Conservation (phyloP, 2,888 invertebrate species). For the Diaprepes abbreviatus region DNA sequence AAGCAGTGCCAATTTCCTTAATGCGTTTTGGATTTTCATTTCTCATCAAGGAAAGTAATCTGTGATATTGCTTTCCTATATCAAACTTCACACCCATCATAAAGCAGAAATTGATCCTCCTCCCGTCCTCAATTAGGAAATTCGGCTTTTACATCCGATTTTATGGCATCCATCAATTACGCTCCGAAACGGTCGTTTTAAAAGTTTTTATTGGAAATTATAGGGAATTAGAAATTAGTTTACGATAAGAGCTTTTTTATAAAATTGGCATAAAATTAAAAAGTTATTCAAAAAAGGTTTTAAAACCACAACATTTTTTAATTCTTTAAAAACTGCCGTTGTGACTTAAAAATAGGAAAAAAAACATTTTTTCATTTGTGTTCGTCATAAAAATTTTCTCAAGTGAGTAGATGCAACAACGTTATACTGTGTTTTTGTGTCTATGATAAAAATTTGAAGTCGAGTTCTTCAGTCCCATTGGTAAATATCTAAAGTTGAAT, state of each 20-base stretch:
- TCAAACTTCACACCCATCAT: conserved; percentile 66
- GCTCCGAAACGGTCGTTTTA: conserved; percentile 40
- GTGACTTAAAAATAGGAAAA: too few relatives aligned
- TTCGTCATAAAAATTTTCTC: too few relatives aligned
- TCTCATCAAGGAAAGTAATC: conserved; percentile 68
- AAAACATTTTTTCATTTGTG: too few relatives aligned
- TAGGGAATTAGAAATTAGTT: conserved; percentile 38
- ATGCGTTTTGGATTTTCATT: conserved; percentile 68
- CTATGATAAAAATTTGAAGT: too few relatives aligned
- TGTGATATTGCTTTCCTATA: conserved; percentile 66
- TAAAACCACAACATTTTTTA: too few relatives aligned
- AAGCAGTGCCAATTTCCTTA: conserved; percentile 68
- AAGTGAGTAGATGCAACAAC: too few relatives aligned
- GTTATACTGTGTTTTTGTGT: too few relatives aligned
- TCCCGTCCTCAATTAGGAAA: conserved; percentile 65
- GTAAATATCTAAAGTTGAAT: too few relatives aligned
- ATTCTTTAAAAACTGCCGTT: too few relatives aligned
- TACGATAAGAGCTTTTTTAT: conserved; percentile 20
- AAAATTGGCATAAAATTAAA: conserved; percentile 7
- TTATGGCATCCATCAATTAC: conserved; percentile 63
- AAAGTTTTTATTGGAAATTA: conserved; percentile 46
- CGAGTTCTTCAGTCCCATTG: too few relatives aligned
- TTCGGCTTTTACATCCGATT: conserved; percentile 65
- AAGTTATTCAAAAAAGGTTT: too few relatives aligned
- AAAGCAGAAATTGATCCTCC: conserved; percentile 62